These are phyloP conservation scores for Trachurus trachurus DNA, from an alignment of 2,797 vertebrate species.

Conservation along the genomic window DNA sequence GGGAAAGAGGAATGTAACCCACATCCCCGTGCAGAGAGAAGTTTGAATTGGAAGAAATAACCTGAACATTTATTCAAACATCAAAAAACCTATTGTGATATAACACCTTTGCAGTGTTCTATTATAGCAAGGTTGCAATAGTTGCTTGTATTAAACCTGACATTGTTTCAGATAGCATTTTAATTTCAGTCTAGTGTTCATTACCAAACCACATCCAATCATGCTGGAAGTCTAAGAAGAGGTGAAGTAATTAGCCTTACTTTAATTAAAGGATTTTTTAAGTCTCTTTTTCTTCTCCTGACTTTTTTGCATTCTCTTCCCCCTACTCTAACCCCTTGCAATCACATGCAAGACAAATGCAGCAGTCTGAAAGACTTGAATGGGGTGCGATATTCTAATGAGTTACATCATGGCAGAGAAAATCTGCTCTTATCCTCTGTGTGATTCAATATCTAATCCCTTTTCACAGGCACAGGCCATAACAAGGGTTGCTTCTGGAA, in stretches of 20 bases:
- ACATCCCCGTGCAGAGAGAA: neutral
- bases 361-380: constrained; percentile 67
- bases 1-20: neutral
- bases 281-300: constrained; percentile 39
- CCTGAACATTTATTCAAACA: neutral
- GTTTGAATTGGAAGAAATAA: constrained; percentile 11
- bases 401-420: constrained; percentile 73
- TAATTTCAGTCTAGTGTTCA: constrained; percentile 56
- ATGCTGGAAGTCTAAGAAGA: constrained; percentile 50
- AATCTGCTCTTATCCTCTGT: constrained; percentile 67
- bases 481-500: constrained; percentile 60
- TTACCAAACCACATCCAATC: constrained; percentile 69
- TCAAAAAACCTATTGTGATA: neutral
- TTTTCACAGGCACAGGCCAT: constrained; percentile 62
- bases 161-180: constrained; percentile 54
- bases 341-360: constrained; percentile 74
- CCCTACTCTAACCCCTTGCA: constrained; percentile 49
- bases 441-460: constrained; percentile 77
- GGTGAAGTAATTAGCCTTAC: constrained; percentile 73
- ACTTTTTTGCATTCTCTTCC: constrained; percentile 37
- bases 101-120: neutral
- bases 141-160: constrained; percentile 29
- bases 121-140: constrained; percentile 16
- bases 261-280: constrained; percentile 72
- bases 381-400: constrained; percentile 69